A percentile compares a stretch with the other conserved stretches of the same genome.
These are phyloP conservation scores for Cacoxenus indagator DNA, from an alignment of 2,888 invertebrate genomes.

Conservation along the genomic window DNA sequence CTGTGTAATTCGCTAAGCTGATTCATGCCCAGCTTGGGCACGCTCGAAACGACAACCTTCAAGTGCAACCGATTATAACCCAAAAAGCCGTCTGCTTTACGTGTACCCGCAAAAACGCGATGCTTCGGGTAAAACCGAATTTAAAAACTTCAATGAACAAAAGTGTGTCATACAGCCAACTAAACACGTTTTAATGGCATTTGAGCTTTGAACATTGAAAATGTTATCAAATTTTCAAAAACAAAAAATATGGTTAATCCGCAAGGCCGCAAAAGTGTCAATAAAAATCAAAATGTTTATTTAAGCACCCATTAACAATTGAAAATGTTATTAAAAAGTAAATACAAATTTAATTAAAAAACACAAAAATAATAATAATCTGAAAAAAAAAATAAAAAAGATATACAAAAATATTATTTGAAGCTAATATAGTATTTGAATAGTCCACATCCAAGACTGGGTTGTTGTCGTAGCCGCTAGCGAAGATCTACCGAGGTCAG, in stretches of 20 bases:
- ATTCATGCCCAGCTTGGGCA: neutral
- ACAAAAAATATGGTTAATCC: neutral
- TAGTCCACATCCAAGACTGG: too few species aligned
- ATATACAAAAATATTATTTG: too few species aligned
- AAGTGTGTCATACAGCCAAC: slow-evolving; percentile 6
- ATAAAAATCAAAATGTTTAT: neutral
- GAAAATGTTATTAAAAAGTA: neutral
- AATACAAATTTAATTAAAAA: neutral
- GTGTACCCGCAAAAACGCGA: neutral
- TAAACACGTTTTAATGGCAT: neutral
- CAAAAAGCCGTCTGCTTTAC: too few species aligned
- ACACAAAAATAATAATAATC: neutral
- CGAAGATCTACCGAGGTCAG: too few species aligned
- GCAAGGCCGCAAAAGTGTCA: neutral
- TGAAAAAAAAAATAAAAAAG: too few species aligned
- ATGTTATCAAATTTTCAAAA: neutral
- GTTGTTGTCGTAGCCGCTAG: too few species aligned
- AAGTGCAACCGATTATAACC: neutral
- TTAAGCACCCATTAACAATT: neutral
- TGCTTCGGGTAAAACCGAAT: slow-evolving; percentile 4
- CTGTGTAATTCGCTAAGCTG: neutral
- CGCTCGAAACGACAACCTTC: neutral
- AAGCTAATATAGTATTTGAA: too few species aligned
- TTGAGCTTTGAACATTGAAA: neutral
- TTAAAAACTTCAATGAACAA: neutral